These are phyloP conservation scores for Encarsia formosa DNA, from an alignment of 2,888 invertebrate genomes.

Conservation along the genomic window DNA sequence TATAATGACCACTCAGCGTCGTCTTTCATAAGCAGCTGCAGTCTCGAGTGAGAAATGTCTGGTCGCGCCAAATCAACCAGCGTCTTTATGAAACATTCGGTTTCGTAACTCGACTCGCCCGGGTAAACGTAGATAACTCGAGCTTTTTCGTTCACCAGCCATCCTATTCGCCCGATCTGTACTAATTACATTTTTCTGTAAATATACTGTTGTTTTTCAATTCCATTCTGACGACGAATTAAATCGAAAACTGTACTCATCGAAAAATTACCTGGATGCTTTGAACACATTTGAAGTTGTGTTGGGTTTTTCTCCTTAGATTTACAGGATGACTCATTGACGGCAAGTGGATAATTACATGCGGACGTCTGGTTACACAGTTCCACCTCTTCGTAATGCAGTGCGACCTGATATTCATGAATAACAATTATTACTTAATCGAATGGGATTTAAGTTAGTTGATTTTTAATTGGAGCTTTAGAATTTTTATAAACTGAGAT, in stretches of 20 bases:
- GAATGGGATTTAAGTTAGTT: no score
- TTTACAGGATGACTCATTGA: constrained; percentile 30
- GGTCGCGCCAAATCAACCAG: constrained; percentile 29
- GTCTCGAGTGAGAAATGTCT: constrained; percentile 23
- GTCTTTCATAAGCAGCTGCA: constrained; percentile 28
- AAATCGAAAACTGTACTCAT: no score
- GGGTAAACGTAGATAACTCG: constrained; percentile 31
- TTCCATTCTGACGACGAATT: background rate
- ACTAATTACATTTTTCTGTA: background rate
- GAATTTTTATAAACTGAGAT: no score
- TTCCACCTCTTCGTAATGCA: constrained; percentile 30
- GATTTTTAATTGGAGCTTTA: no score
- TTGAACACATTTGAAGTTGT: constrained; percentile 25
- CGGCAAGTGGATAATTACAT: constrained; percentile 31
- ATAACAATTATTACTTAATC: no score
- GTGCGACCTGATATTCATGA: constrained; percentile 27
- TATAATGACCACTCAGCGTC: constrained; percentile 4
- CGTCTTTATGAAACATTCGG: constrained; percentile 18
- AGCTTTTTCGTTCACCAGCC: constrained; percentile 30
- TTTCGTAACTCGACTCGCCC: constrained; percentile 21
- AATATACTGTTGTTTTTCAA: background rate
- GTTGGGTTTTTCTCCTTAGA: constrained; percentile 22
- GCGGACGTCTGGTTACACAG: constrained; percentile 19
- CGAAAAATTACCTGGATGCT: constrained; percentile 32
- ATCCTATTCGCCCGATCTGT: constrained; percentile 32